phyloP scores from a whole-genome alignment of 2,113 vertebrate genomes.

The Rynchops niger region DNA sequence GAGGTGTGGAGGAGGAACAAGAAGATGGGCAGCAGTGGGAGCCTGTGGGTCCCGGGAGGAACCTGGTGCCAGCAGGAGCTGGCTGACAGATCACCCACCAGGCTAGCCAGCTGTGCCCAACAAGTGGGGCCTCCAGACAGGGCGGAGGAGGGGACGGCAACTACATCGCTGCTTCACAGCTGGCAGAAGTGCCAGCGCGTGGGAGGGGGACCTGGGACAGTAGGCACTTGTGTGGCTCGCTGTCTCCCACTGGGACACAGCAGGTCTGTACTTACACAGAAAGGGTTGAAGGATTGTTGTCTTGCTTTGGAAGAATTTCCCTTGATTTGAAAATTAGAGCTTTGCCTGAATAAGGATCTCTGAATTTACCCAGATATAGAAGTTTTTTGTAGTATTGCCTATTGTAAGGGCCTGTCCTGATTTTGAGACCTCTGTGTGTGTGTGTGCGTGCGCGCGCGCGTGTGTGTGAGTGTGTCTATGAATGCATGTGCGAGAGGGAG shows the following conservation, averaged over 20 bases:
- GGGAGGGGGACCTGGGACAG: background rate
- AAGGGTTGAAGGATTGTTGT: background rate
- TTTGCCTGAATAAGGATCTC: background rate
- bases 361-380: background rate
- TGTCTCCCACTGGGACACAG: background rate
- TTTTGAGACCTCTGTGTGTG: background rate
- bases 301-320: background rate
- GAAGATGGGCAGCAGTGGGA: background rate
- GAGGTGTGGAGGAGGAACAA: background rate
- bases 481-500: constrained; percentile 16
- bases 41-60: background rate
- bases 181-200: background rate
- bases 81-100: background rate
- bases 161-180: rapidly evolving
- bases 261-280: background rate
- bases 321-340: background rate
- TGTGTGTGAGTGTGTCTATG: background rate
- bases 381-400: background rate
- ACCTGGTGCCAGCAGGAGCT: background rate
- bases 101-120: background rate
- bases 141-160: rapidly evolving
- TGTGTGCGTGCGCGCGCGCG: background rate
- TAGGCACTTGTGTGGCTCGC: background rate
- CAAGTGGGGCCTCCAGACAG: background rate
- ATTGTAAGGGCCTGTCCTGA: background rate